Evolutionary conservation across 2,113 vertebrate genomes (phyloP).

Genomic region (Falco punctatus): DNA sequence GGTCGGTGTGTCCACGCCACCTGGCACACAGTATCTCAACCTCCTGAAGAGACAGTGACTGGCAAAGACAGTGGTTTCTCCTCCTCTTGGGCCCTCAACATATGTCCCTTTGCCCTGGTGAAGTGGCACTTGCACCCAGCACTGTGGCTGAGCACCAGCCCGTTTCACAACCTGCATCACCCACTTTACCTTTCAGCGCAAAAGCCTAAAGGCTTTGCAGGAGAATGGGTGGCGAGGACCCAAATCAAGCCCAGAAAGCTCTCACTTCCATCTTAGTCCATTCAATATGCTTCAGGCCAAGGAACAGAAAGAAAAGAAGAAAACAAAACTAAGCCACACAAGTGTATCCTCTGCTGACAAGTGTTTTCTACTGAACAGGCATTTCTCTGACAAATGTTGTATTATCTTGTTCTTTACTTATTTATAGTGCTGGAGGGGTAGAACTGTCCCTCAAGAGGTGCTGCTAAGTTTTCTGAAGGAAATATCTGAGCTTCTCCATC

Average conservation of each 20-base stretch:
- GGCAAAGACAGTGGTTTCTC: not conserved
- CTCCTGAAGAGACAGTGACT: not conserved
- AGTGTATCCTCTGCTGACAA: not conserved
- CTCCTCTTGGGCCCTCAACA: fast-evolving
- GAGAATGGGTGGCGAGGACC: not conserved
- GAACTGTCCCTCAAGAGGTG: not conserved
- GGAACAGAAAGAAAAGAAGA: not conserved
- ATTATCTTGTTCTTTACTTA: constrained; percentile 45
- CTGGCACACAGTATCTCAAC: not conserved
- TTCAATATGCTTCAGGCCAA: not conserved
- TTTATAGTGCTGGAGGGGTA: constrained; percentile 47
- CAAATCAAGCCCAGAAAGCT: not conserved
- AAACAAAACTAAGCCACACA: not conserved
- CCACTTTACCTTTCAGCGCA: not conserved
- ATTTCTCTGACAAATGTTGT: constrained; percentile 43
- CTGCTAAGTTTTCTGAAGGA: not conserved
- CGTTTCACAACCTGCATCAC: not conserved
- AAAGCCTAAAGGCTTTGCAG: not conserved
- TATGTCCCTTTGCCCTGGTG: not conserved
- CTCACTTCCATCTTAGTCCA: not conserved
- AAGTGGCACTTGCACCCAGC: not conserved
- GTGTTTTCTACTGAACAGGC: constrained; percentile 34
- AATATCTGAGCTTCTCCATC: not conserved
- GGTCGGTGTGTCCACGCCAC: not conserved
- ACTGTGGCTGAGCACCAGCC: not conserved